Base-by-base conservation (phyloP, 2,113 vertebrate genomes). In the Thunnus thynnus region DNA sequence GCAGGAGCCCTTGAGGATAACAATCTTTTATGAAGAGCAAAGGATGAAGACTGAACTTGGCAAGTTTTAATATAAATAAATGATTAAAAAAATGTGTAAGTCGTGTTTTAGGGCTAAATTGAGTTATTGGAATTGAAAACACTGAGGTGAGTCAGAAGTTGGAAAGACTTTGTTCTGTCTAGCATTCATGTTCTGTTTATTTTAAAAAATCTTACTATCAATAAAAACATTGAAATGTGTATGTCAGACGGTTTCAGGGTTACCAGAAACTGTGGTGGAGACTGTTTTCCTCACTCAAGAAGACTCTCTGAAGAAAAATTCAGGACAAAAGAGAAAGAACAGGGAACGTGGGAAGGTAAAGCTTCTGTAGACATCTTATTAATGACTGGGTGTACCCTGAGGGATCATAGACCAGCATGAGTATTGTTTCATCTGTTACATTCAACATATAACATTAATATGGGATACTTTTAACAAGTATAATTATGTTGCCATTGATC, bases 331-430 rank as follows among this genome's bases (percentile, higher is more conserved):
- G 88, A 96, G 89, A 87, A 95, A 93, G 85, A 91, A 93, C 80
- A 89, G 83, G 72, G 94, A 95, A 5, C 92, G 87, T 41, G 94
- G 88, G 60, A 96, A 95, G 95, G 94, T 96, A 92, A 86, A 44
- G 70, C 71, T 41, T 27, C 30, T 5, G 6, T 56, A 3, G 10
- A 36, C 14, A n/a, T 5, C 3, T 52, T 60, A 60, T 57, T 17
- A 4, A 13, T 52, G 18, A 68, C 13, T 17, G 16, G 17, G 2
- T 81, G 73, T 50, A 0, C 2, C 12, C 32, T 11, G 14, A 47
- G 47, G 54, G 18, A 67, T 46, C 12, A 56, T 55, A 80, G 27
- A 30, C 20, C 20, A 25, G 27, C 57, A 84, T 58, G 36, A 78
- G 32, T 22, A 11, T 25, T 44, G 17, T 55, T 48, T 62, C 0